Evolutionary conservation across 2,888 invertebrate genomes (phyloP), one percentile per base, ranked within the genome.

Genomic region (Agonum fuliginosum): DNA sequence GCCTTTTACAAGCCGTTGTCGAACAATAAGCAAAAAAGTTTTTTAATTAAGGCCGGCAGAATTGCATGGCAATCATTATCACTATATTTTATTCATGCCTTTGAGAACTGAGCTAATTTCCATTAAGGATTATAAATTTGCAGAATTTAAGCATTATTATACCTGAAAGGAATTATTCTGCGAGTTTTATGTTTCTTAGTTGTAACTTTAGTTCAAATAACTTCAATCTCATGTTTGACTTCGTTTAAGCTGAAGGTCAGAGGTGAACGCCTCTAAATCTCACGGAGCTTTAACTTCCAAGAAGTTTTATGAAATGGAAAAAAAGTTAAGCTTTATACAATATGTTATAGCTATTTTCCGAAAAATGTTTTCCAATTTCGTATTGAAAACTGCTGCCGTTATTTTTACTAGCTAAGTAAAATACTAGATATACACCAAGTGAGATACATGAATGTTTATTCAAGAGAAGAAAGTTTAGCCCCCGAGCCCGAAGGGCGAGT

Each of bases 11-110:
- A 8, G 30, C 37, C 5, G n/a, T 5, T 65, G 34, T 65, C 1
- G 34, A 65, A 65, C 62, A 19, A 62, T 65, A 65, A 34, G 34
- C 62, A 65, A 65, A 65, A 62, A 34, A 65, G 62, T 65, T 65
- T 65, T 65, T 65, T 65, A 65, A 65, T 65, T 65, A 65, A 12
- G 30, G 34, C 24, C 17, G 19, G n/a, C n/a, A 12, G 20, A 37
- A 34, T 19, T 12, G 14, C 30, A 34, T 19, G 5, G 62, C 34
- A 65, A 37, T 65, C 6, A 34, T 10, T 10, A 37, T 10, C 34
- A 65, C 62, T 65, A 65, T 65, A 65, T 37, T 34, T 65, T 65
- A 65, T 65, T 34, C 34, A 65, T 20, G 30, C 20, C 19, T 30
- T 8, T n/a, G 10, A 17, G 62, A 19, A 37, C 19, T 30, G 17